Evolutionary conservation across 2,113 vertebrate genomes (phyloP).

Genomic region (Probosciger aterrimus): DNA sequence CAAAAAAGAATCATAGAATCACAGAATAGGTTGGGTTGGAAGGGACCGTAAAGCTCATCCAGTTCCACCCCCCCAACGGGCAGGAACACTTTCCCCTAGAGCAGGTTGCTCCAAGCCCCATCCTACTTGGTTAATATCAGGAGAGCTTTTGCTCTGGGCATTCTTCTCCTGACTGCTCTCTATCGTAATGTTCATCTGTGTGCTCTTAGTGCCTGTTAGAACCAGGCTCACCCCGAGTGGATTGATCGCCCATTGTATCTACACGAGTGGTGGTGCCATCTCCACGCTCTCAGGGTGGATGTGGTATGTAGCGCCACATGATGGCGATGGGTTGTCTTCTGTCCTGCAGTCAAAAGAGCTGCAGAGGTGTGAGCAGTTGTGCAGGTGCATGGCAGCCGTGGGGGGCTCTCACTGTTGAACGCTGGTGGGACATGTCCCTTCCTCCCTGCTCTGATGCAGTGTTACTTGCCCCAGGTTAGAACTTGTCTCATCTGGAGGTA

Average conservation of each 20-base stretch:
- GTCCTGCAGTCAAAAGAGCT: not conserved
- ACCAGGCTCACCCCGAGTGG: not conserved
- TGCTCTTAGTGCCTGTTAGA: not conserved
- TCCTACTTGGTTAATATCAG: not conserved
- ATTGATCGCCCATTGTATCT: not conserved
- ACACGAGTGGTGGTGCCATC: not conserved
- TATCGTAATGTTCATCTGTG: not conserved
- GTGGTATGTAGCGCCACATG: not conserved
- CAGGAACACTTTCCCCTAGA: not conserved
- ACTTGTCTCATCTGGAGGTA: fast-evolving
- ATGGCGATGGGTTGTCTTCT: not conserved
- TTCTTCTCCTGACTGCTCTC: not conserved
- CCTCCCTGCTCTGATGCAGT: fast-evolving
- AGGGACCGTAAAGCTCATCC: not conserved
- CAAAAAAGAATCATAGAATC: not conserved
- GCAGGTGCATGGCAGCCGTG: not conserved
- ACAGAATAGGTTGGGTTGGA: not conserved
- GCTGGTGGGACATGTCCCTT: fast-evolving
- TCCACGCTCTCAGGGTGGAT: not conserved
- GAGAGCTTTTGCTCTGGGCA: not conserved
- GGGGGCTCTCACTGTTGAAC: not conserved
- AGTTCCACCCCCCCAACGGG: not conserved
- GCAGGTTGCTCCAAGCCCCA: not conserved
- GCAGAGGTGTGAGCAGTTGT: not conserved
- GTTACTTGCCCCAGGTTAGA: fast-evolving